phyloP scores from a whole-genome alignment of 2,113 vertebrate species.

The Pollachius pollachius region DNA sequence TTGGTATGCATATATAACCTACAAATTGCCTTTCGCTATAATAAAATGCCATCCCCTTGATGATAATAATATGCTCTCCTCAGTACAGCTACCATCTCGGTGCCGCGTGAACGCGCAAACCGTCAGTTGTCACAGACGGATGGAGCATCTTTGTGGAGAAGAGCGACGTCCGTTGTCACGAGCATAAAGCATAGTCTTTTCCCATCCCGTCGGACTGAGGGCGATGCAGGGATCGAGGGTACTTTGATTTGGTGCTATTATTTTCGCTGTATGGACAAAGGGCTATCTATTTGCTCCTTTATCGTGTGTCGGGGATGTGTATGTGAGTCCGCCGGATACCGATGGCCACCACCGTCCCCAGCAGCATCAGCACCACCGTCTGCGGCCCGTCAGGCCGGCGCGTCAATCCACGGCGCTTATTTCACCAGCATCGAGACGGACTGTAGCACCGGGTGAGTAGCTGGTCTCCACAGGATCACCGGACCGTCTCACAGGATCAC shows the following conservation, averaged over 20 bases:
- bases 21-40: not conserved
- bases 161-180: not conserved
- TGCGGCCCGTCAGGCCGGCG: slow-evolving; percentile 44
- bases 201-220: not conserved
- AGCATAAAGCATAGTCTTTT: not conserved
- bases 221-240: not conserved
- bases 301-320: not conserved
- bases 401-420: not conserved
- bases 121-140: slow-evolving; percentile 1
- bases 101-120: slow-evolving; percentile 3
- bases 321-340: slow-evolving; percentile 23
- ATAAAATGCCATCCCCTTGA: not conserved
- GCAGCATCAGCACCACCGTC: slow-evolving; percentile 50
- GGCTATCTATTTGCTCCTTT: not conserved
- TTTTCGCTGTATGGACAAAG: not conserved
- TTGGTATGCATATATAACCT: not conserved
- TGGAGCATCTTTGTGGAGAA: not conserved
- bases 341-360: slow-evolving; percentile 41
- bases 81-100: not conserved
- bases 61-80: not conserved
- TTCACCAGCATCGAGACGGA: no score
- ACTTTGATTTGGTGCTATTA: not conserved
- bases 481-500: no score
- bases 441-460: no score
- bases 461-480: no score